Evolutionary conservation across 2,888 invertebrate species (phyloP), one percentile per base, ranked within the genome.

Genomic region (Phyllotreta striolata): DNA sequence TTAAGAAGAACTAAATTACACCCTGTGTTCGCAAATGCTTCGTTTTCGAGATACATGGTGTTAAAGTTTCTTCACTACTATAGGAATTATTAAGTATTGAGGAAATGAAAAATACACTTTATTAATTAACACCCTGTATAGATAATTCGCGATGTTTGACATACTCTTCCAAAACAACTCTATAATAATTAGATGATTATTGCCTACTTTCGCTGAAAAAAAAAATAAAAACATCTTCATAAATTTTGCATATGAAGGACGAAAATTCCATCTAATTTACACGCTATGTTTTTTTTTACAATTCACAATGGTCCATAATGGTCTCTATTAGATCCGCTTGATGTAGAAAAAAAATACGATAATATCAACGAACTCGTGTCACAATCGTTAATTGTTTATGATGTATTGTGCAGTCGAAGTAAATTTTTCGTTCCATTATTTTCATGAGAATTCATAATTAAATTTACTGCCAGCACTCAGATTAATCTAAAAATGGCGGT

Each of bases 351-450:
- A 24, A 24, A 24, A 49, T 8, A 35, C 37, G 49, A 49, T 49
- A 9, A 12, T 49, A 49, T 49, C 49, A 49, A 34, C 10, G n/a
- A 6, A 37, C 35, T 35, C 37, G 37, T 49, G 49, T 49, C 49
- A 49, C 49, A 49, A 49, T 35, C 6, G 49, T 49, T 49, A 49
- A 49, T 49, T 49, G 49, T 49, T 49, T 35, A 49, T 10, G n/a
- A 35, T 49, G 34, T 35, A 49, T 49, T 49, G 49, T 49, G 49
- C 49, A 49, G 49, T 12, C 49, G 35, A 35, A 35, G 47, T 13
- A 13, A 34, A 10, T 13, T 47, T 49, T 49, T 49, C 37, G 8
- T 35, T 49, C 35, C 10, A 49, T 49, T 49, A 49, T 49, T 49
- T 49, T 49, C 49, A 35, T 49, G 49, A 49, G 49, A 49, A 49